Percentiles rank a stretch among this genome's conserved stretches.
These are phyloP conservation scores for Embiotoca jacksoni DNA, from an alignment of 2,113 vertebrate genomes.

Conservation along the genomic window DNA sequence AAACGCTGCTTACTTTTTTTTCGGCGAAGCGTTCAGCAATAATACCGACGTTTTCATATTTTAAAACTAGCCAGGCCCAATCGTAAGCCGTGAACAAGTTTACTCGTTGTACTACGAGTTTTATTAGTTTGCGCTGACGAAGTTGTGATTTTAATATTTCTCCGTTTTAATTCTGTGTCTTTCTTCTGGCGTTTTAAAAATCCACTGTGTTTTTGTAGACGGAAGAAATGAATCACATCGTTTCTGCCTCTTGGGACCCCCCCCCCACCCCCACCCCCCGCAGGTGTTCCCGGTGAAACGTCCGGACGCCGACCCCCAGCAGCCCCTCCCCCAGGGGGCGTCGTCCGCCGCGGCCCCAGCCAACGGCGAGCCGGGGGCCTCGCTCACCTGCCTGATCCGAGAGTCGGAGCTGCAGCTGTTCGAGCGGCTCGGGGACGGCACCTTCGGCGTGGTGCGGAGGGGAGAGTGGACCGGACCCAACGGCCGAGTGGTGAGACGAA, in stretches of 20 bases:
- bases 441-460: constrained; percentile 93
- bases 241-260: constrained; percentile 5
- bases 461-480: constrained; percentile 95
- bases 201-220: no score
- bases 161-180: no score
- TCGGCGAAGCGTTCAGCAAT: no score
- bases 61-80: no score
- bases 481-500: constrained; percentile 89
- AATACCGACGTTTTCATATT: no score
- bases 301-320: constrained; percentile 86
- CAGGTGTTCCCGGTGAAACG: constrained; percentile 98
- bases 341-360: constrained; percentile 62
- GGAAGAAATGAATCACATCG: no score
- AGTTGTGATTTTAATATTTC: no score
- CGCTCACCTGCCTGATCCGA: constrained; percentile 95
- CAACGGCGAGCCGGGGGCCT: constrained; percentile 77
- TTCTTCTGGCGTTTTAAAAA: no score
- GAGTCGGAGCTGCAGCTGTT: constrained; percentile 93
- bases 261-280: background rate
- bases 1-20: no score
- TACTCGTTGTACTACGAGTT: no score
- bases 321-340: constrained; percentile 85
- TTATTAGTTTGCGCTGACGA: no score
- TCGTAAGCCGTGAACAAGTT: no score
- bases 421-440: constrained; percentile 95